A percentile compares a stretch with the other conserved stretches of the same genome.
Evolutionary conservation across 2,113 vertebrate species (phyloP).

Genomic region (Corythornis madagascariensis): DNA sequence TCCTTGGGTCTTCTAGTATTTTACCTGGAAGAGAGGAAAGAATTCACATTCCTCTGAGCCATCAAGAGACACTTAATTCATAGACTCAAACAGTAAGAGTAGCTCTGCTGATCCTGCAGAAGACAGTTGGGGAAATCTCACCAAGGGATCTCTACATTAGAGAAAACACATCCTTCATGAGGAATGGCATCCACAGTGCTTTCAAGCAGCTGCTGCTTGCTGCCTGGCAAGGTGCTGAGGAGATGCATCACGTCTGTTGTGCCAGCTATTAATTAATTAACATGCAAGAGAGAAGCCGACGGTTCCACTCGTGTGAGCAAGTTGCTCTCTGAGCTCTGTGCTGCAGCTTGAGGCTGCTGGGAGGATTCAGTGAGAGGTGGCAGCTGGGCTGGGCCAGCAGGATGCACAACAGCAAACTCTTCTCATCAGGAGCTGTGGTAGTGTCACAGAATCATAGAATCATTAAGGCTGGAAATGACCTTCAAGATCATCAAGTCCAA

Average conservation of each 20-base stretch:
- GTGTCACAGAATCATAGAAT: neutral
- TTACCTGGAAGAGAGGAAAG: neutral
- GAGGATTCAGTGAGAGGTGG: neutral
- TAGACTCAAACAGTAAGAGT: neutral
- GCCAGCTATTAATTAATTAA: neutral
- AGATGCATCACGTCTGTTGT: fast-evolving
- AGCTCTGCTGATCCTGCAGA: neutral
- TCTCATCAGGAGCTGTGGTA: neutral
- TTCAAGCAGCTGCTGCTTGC: neutral
- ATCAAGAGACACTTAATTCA: neutral
- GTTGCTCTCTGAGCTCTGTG: neutral
- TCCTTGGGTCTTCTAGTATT: neutral
- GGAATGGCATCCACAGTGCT: neutral
- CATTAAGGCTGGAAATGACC: no score
- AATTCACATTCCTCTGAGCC: neutral
- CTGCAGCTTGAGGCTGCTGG: neutral
- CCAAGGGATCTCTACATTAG: neutral
- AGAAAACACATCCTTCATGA: neutral
- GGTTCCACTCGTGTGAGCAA: neutral
- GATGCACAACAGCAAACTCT: neutral
- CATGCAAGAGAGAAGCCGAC: neutral
- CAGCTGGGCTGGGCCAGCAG: neutral
- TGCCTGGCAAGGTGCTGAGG: neutral
- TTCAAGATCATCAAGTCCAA: no score
- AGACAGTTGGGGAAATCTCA: neutral